Evolutionary conservation across 2,888 invertebrate species (phyloP).

Genomic region (Chironomus tentans): DNA sequence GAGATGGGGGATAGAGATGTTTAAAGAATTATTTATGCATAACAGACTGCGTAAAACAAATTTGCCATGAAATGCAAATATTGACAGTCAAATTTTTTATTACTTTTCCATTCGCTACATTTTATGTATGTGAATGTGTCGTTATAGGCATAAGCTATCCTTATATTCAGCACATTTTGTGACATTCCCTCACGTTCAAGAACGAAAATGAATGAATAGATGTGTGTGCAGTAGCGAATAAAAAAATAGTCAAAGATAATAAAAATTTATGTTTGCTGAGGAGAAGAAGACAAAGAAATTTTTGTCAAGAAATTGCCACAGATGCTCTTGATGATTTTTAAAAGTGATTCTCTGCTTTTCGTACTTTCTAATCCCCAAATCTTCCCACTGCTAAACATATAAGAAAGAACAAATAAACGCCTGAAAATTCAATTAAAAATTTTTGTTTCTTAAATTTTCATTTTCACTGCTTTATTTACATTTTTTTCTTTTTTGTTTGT

Average conservation of each 20-base stretch:
- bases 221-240: not conserved
- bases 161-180: no score
- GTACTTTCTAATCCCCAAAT: no score
- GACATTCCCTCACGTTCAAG: not conserved
- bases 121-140: not conserved
- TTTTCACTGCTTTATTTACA: not conserved
- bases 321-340: not conserved
- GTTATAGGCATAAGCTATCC: not conserved
- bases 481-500: not conserved
- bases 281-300: not conserved
- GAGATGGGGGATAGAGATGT: constrained; percentile 12
- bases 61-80: constrained; percentile 24
- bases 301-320: not conserved
- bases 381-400: not conserved
- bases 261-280: not conserved
- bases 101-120: not conserved
- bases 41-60: constrained; percentile 22
- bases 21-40: constrained; percentile 25
- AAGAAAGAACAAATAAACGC: not conserved
- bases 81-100: constrained; percentile 24
- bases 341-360: not conserved
- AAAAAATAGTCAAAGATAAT: not conserved
- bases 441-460: not conserved
- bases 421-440: not conserved
- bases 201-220: not conserved